Evolutionary conservation across 2,888 invertebrate genomes (phyloP), one percentile per base, ranked within the genome.

Genomic region (Torymus texanus): DNA sequence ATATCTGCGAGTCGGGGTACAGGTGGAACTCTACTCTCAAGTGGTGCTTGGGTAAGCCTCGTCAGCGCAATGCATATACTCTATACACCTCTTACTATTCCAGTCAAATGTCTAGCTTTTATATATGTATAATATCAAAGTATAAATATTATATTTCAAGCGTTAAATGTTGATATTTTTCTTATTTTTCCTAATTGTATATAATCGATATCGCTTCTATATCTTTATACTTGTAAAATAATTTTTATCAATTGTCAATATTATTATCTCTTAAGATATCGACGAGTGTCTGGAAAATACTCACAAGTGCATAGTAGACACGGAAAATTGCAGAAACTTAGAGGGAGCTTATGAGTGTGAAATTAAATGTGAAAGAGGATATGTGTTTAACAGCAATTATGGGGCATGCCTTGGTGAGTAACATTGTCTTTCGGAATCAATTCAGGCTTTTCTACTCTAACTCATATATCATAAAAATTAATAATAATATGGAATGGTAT

Each of bases 281-380:
- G 94, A 96, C 88, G 97, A 97, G 89, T 97, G 97, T 85, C 91
- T 91, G 0, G 91, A 92, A 65, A 93, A 93, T 56, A 91, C 92
- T 75, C 91, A 94, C 77, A 91, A 92, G 72, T 94, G 94, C 73
- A 92, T 91, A 0, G 90, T 91, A 12, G 93, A 93, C 18, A 91
- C 70, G 12, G 82, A 82, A 63, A 78, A 4, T 70, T 85, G 85
- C 73, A 85, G 87, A 75, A 92, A 92, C 82, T 88, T 87, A 13
- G 88, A 90, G 14, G 92, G 92, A n/a, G 90, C 90, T 68, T 92
- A 91, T 84, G 88, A 88, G 62, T 92, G 92, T 81, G 91, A 89
- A 63, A 80, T 88, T 13, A 87, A 86, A 77, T 90, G 90, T 68
- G 82, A 84, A 1, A 81, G 83, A 59, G 90, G 90, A 74, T 88